phyloP scores from a whole-genome alignment of 92 coral and sea anemone genomes.

The Zoanthus solanderi region DNA sequence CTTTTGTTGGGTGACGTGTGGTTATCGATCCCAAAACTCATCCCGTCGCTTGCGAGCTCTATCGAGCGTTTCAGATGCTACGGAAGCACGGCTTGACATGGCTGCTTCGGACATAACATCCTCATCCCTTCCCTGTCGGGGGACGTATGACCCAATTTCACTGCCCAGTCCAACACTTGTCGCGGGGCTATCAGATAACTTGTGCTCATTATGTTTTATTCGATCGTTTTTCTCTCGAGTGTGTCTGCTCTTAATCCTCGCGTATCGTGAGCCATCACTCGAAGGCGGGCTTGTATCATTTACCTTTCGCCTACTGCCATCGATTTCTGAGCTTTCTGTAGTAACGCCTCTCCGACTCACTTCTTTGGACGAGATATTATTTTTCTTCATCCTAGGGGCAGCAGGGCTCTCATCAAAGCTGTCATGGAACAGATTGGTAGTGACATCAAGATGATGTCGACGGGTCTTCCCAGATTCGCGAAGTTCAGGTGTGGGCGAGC shows the following conservation, averaged over 20 bases:
- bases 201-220: not conserved
- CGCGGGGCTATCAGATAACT: conserved; percentile 35
- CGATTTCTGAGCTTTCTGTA: not conserved
- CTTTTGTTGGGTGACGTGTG: not conserved
- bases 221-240: conserved; percentile 50
- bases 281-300: conserved; percentile 57
- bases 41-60: conserved; percentile 82
- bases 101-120: conserved; percentile 86
- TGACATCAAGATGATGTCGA: conserved; percentile 94
- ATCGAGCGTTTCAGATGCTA: conserved; percentile 86
- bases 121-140: conserved; percentile 66
- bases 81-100: conserved; percentile 86
- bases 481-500: conserved; percentile 97
- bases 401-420: conserved; percentile 70
- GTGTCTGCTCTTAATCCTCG: conserved; percentile 51
- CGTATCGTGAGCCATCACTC: conserved; percentile 52
- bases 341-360: conserved; percentile 28
- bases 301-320: conserved; percentile 10
- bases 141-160: conserved; percentile 43
- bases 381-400: conserved; percentile 57
- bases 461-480: conserved; percentile 83
- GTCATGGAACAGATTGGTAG: conserved; percentile 82
- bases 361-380: conserved; percentile 8
- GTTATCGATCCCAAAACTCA: conserved; percentile 75
- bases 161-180: conserved; percentile 43